These are phyloP conservation scores for Ceriagrion tenellum DNA, from an alignment of 2,888 invertebrate genomes.

Conservation along the genomic window DNA sequence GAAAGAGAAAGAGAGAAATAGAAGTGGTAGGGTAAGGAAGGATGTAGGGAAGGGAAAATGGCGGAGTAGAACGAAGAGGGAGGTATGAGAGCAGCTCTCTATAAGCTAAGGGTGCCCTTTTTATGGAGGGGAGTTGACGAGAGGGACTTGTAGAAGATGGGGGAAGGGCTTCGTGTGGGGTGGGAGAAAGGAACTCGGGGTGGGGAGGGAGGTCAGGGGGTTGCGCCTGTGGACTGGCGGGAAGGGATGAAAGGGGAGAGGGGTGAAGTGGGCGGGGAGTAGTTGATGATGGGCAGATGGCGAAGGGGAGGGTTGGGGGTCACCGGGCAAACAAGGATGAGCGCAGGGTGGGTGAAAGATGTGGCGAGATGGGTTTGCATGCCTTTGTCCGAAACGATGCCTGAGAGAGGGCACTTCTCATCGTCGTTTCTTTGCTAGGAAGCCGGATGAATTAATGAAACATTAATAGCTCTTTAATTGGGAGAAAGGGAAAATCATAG, in stretches of 20 bases:
- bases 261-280: neutral
- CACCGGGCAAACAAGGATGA: neutral
- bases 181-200: neutral
- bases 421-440: neutral
- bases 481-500: no score
- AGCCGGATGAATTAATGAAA: neutral
- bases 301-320: neutral
- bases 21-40: constrained; percentile 78
- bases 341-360: neutral
- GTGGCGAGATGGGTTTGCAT: constrained; percentile 14
- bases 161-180: constrained; percentile 68
- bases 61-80: constrained; percentile 70
- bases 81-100: constrained; percentile 71
- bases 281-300: neutral
- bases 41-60: constrained; percentile 77
- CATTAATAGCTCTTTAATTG: neutral
- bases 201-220: neutral
- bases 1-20: constrained; percentile 72
- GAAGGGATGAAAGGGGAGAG: no score
- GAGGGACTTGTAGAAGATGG: no score
- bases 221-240: no score
- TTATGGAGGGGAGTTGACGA: no score
- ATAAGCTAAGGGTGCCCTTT: no score
- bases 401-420: neutral
- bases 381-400: neutral